Evolutionary conservation across 1,140 invertebrate species (phyloP).

Genomic region (Bombyx mori): DNA sequence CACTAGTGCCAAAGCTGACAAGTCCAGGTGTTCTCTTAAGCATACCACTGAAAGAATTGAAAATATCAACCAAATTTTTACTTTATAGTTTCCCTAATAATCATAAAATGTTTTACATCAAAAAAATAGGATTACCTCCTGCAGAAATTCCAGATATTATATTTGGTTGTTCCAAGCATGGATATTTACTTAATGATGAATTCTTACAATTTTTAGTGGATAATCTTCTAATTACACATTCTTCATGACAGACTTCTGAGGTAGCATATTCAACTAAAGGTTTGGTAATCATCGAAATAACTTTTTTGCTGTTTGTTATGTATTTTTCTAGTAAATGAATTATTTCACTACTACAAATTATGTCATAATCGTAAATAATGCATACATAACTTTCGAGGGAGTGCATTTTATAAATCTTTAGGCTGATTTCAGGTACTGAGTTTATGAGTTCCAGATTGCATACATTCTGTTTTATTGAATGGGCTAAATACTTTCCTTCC

Average conservation of each 20-base stretch:
- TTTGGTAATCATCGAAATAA: constrained; percentile 41
- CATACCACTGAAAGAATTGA: constrained; percentile 36
- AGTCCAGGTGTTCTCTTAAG: constrained; percentile 38
- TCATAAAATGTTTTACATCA: not conserved
- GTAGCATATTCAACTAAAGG: constrained; percentile 46
- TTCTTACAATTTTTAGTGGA: constrained; percentile 22
- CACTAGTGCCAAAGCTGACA: constrained; percentile 33
- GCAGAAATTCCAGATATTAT: constrained; percentile 52
- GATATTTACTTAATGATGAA: constrained; percentile 20
- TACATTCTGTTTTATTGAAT: constrained; percentile 29
- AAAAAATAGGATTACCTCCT: constrained; percentile 37
- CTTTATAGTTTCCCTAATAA: no score
- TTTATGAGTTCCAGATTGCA: constrained; percentile 31
- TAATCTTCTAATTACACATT: constrained; percentile 37
- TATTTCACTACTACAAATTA: constrained; percentile 44
- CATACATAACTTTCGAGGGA: constrained; percentile 35
- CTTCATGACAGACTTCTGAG: constrained; percentile 13
- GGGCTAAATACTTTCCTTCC: constrained; percentile 45
- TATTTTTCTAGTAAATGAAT: constrained; percentile 38
- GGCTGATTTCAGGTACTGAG: constrained; percentile 30
- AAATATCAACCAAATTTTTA: not conserved
- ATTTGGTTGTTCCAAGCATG: constrained; percentile 55
- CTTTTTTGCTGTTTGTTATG: constrained; percentile 29
- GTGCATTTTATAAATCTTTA: constrained; percentile 36
- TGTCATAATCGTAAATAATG: constrained; percentile 41